Base-by-base conservation (phyloP, 2,888 invertebrate genomes). In the Zaprionus obscuricornis region DNA sequence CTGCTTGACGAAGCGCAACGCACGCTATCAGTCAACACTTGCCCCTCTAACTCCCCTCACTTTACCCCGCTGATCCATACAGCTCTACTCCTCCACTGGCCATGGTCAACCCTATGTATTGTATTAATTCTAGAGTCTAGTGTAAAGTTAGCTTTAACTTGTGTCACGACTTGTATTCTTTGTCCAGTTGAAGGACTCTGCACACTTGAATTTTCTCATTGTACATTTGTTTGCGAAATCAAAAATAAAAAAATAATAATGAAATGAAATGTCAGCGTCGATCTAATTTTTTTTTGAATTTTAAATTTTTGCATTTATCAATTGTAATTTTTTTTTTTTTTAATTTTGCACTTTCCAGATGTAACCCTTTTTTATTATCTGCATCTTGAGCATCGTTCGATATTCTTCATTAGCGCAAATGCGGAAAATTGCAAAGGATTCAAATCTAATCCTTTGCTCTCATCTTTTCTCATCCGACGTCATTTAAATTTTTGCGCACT, bases 351-450 rank as follows among this genome's bases (percentile, higher is more conserved):
- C 11, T 42, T 37, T 24, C 2, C 26, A 17, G 18, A 18, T 31
- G 47, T 6, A 5, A 34, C 37, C 52, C 17, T 40, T 46, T 45
- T 46, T 40, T 43, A n/a, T n/a, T n/a, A n/a, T n/a, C n/a, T 37
- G 3, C 24, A 26, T 43, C 51, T 50, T 64, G 47, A 18, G 26
- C 14, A 5, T 2, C 13, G 20, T 34, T 52, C 33, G n/a, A 40
- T 40, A 49, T 59, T 57, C 51, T 72, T 58, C 60, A 73, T 76
- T 84, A 63, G 63, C 46, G 70, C 54, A 81, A 69, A 84, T 77
- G 79, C 85, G 79, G 85, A 81, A 81, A 81, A 81, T 84, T 81
- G 79, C 79, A 67, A 69, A 69, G 65, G 70, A 72, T 71, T 81
- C 62, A 65, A 73, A 73, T 77, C 60, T 60, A 67, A 84, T 74